phyloP scores from a whole-genome alignment of 2,113 vertebrate species.

The Dinomys branickii region DNA sequence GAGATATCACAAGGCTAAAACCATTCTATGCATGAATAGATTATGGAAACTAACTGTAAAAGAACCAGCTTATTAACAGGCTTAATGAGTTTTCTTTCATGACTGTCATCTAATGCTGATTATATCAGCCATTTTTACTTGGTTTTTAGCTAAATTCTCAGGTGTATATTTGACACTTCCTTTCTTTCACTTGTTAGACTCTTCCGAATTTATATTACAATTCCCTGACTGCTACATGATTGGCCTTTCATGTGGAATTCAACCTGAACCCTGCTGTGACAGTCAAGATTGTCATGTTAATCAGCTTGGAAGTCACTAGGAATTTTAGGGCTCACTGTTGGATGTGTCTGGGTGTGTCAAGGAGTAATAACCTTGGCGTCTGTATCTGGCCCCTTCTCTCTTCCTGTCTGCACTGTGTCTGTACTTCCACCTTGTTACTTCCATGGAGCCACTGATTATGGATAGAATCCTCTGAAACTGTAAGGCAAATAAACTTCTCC shows the following conservation, averaged over 20 bases:
- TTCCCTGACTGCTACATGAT: background rate
- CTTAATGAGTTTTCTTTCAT: background rate
- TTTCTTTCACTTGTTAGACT: background rate
- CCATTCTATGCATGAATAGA: accelerated
- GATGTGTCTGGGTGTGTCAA: background rate
- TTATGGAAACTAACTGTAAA: background rate
- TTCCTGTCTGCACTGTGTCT: background rate
- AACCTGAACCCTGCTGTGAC: background rate
- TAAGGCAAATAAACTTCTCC: background rate
- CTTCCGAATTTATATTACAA: background rate
- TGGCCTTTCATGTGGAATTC: background rate
- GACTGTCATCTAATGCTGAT: background rate
- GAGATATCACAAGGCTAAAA: background rate
- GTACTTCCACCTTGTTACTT: background rate
- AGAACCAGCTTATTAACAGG: background rate
- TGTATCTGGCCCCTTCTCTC: background rate
- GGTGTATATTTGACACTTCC: background rate
- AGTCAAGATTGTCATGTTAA: background rate
- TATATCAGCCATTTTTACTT: background rate
- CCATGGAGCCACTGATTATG: background rate
- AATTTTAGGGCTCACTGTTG: background rate
- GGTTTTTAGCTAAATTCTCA: background rate
- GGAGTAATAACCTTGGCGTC: background rate
- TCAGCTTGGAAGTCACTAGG: background rate
- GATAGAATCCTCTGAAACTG: background rate